Evolutionary conservation across 2,797 vertebrate species (phyloP), one percentile per base, ranked within the genome.

Genomic region (Sphenopsis melanotis): DNA sequence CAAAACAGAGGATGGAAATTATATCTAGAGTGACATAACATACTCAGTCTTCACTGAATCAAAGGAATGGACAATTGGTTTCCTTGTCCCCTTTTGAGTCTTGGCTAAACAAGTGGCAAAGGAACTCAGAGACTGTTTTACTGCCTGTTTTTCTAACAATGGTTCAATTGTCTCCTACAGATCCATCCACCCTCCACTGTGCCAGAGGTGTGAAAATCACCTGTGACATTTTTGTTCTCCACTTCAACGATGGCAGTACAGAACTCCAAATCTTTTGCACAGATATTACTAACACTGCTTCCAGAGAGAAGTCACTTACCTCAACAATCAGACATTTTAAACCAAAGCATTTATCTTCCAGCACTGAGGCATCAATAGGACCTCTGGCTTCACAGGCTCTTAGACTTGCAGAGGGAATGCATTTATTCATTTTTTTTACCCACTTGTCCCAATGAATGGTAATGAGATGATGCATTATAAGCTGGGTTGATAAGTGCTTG

Each of bases 391-490:
- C 79, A 64, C 34, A 37, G 27, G 49, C 79, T 77, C 91, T 74
- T 87, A 79, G 39, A 94, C 84, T 69, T 79, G 46, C 75, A 42
- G 34, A 75, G 14, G 12, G 14, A 63, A 87, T 76, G 37, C 34
- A 60, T 84, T 85, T 75, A 59, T 81, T 70, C 17, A 15, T 34
- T 56, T 49, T 46, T 56, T 65, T 56, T 63, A 56, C 12, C 71
- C 47, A 44, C 15, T 39, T 27, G 15, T 17, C 80, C 60, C 91
- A 93, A 79, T 79, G 75, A 97, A 78, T 44, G 10, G 87, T 93
- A 90, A 93, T 49, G 34, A 92, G 26, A 4, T 76, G 50, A 83
- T 59, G 59, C 39, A 70, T 93, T 94, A 83, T 79, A 91, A 94
- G 32, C 44, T 89, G 71, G 18, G 23, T 64, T 93, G 86, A 90